Percentiles rank a stretch among this genome's conserved stretches.
Conservation (phyloP, 2,888 invertebrate genomes). For the Embidobia sp. region DNA sequence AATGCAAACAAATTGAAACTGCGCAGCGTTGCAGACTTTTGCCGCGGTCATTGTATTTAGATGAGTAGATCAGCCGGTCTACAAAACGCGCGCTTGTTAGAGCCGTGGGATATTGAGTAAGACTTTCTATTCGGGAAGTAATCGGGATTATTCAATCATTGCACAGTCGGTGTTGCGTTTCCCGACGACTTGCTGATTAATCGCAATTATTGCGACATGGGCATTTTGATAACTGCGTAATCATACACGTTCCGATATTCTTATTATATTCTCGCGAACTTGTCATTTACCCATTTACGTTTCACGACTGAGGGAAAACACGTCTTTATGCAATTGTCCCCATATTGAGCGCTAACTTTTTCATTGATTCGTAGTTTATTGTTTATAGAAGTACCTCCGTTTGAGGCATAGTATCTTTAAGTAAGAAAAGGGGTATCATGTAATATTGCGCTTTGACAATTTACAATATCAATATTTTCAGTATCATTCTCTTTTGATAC, state of each 20-base stretch:
- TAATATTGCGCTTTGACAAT: too few relatives aligned
- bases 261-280: too few relatives aligned
- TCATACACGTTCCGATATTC: conserved; percentile 34
- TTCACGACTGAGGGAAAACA: too few relatives aligned
- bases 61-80: conserved; percentile 47
- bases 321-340: too few relatives aligned
- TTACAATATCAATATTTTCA: too few relatives aligned
- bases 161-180: conserved; percentile 68
- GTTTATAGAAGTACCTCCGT: too few relatives aligned
- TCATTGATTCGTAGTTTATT: too few relatives aligned
- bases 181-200: conserved; percentile 60
- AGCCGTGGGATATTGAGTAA: conserved; percentile 66
- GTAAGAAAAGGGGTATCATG: too few relatives aligned
- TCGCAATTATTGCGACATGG: conserved; percentile 67
- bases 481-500: too few relatives aligned
- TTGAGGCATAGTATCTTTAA: too few relatives aligned
- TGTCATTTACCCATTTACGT: too few relatives aligned
- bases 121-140: conserved; percentile 79
- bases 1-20: conserved; percentile 9
- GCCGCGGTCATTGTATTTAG: conserved; percentile 50
- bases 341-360: too few relatives aligned
- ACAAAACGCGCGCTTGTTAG: conserved; percentile 41
- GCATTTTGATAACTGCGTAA: conserved; percentile 51
- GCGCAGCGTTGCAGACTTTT: neutral
- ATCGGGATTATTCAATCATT: conserved; percentile 77